These are phyloP conservation scores for Hypanus sabinus DNA, from an alignment of 2,113 vertebrate species.

Conservation along the genomic window DNA sequence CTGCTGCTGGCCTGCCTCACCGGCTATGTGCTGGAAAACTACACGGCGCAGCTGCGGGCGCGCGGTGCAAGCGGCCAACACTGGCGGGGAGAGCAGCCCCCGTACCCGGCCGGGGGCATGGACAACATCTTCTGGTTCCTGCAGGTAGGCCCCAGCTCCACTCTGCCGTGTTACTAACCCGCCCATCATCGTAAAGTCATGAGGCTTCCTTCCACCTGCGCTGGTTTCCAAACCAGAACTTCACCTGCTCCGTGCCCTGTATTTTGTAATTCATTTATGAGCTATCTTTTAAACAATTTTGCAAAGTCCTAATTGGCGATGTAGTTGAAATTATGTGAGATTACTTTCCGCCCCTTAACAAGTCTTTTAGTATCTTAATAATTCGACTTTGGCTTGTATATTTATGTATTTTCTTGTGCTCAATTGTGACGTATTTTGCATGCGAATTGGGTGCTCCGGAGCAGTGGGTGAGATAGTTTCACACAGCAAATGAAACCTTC, in stretches of 20 bases:
- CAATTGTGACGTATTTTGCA: background rate
- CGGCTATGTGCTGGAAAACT: conserved; percentile 65
- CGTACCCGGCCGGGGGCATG: conserved; percentile 55
- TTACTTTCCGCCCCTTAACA: background rate
- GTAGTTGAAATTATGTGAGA: background rate
- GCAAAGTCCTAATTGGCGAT: too few species aligned
- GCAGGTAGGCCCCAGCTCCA: conserved; percentile 59
- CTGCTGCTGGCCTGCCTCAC: conserved; percentile 58
- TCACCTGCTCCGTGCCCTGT: too few species aligned
- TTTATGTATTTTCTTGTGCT: background rate
- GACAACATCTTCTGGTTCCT: conserved; percentile 71
- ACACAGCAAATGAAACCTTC: background rate
- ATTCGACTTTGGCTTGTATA: background rate
- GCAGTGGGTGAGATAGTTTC: background rate
- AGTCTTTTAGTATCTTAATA: background rate
- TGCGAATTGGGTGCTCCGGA: background rate
- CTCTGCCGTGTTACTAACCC: too few species aligned
- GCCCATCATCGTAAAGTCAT: too few species aligned
- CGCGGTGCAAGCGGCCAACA: conserved; percentile 44
- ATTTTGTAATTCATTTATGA: too few species aligned
- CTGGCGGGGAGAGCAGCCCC: conserved; percentile 42
- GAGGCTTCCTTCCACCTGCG: too few species aligned
- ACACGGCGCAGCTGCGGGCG: conserved; percentile 54
- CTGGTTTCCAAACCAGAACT: too few species aligned
- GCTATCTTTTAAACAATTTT: too few species aligned